Evolutionary conservation across 2,888 invertebrate genomes (phyloP).

Genomic region (Dilophus febrilis): DNA sequence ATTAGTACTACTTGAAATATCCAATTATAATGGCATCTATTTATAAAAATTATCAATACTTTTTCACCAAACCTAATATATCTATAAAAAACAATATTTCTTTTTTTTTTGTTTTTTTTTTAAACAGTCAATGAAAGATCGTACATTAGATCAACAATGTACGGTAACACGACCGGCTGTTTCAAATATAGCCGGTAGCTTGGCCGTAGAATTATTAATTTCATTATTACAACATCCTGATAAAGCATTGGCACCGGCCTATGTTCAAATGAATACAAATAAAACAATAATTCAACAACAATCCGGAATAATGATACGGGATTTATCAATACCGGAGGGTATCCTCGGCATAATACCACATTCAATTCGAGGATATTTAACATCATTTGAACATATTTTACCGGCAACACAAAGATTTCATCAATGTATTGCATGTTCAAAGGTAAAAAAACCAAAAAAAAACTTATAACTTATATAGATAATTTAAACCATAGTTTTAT

Average conservation of each 20-base stretch:
- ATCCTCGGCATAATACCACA: slow-evolving; percentile 78
- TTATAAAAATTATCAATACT: too few relatives aligned
- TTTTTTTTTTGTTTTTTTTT: too few relatives aligned
- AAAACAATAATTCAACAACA: too few relatives aligned
- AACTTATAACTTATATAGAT: too few relatives aligned
- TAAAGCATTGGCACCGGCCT: slow-evolving; percentile 47
- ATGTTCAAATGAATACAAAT: slow-evolving; percentile 30
- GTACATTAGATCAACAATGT: slow-evolving; percentile 95
- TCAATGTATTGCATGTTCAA: slow-evolving; percentile 87
- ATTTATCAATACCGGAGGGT: slow-evolving; percentile 32
- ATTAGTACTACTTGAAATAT: too few relatives aligned
- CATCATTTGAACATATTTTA: slow-evolving; percentile 59
- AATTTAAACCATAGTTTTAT: too few relatives aligned
- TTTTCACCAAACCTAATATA: slow-evolving; percentile 2
- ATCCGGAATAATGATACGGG: slow-evolving; percentile 1
- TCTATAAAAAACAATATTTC: slow-evolving; percentile 1
- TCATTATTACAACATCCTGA: slow-evolving; percentile 71
- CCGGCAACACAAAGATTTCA: slow-evolving; percentile 76
- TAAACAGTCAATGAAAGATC: slow-evolving; percentile 63
- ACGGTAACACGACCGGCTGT: slow-evolving; percentile 93
- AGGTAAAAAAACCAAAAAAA: too few relatives aligned
- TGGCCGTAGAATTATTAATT: slow-evolving; percentile 81
- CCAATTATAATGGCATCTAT: too few relatives aligned
- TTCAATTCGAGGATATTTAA: slow-evolving; percentile 82
- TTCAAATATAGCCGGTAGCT: slow-evolving; percentile 74